phyloP scores from a whole-genome alignment of 2,113 vertebrate species.

The Lutjanus erythropterus region DNA sequence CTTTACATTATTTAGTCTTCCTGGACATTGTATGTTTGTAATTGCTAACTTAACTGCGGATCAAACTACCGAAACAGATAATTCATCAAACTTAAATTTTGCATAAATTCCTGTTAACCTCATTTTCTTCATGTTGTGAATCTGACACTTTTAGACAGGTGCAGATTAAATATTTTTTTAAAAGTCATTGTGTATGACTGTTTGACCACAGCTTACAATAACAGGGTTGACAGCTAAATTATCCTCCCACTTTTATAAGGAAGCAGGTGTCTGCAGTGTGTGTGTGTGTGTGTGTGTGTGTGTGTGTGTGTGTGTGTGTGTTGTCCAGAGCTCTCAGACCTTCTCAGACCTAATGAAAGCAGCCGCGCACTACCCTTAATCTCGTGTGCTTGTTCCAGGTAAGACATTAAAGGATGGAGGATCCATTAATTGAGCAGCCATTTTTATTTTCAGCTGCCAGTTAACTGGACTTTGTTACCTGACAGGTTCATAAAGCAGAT shows the following conservation, averaged over 20 bases:
- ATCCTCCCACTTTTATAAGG: neutral
- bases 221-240: constrained; percentile 29
- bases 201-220: neutral
- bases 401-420: neutral
- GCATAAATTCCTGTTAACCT: neutral
- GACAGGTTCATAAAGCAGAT: neutral
- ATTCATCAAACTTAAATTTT: neutral
- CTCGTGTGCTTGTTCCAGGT: neutral
- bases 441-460: neutral
- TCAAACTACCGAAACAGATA: neutral
- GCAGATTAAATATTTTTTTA: neutral
- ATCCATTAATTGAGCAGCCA: neutral
- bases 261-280: constrained; percentile 54
- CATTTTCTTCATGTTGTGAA: too few relatives aligned
- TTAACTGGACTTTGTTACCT: neutral
- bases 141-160: neutral
- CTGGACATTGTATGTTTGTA: too few relatives aligned
- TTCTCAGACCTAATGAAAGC: constrained; percentile 8
- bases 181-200: neutral
- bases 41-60: too few relatives aligned
- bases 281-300: neutral
- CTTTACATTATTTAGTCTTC: too few relatives aligned
- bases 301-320: neutral
- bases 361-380: neutral
- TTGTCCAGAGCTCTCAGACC: constrained; percentile 40